phyloP scores from a whole-genome alignment of 1,140 invertebrate genomes.

The Whitmania pigra region DNA sequence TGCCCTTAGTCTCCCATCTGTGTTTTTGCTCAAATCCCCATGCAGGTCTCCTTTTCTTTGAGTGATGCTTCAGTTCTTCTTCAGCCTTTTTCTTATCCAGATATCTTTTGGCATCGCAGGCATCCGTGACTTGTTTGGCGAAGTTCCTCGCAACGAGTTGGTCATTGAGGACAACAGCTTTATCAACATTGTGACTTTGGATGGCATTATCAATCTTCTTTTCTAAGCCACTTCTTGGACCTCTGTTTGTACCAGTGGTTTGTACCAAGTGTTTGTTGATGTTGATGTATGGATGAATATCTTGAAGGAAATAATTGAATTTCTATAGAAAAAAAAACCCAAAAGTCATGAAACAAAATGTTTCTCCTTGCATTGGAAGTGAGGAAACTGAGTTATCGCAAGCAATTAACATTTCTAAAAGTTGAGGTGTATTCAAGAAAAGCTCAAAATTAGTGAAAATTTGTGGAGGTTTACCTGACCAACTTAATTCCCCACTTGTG shows the following conservation, averaged over 20 bases:
- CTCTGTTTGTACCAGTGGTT: conserved; percentile 8
- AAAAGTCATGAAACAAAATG: no score
- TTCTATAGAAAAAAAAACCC: no score
- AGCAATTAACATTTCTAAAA: no score
- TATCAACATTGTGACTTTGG: neutral
- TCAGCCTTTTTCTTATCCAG: conserved; percentile 11
- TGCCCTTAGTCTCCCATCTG: conserved; percentile 18
- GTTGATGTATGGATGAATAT: neutral
- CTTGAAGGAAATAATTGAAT: neutral
- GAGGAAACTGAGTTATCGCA: no score
- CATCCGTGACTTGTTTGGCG: neutral
- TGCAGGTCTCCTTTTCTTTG: neutral
- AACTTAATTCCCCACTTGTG: no score
- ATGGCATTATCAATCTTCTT: conserved; percentile 9
- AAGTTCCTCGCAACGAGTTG: conserved; percentile 1
- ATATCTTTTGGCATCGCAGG: conserved; percentile 14
- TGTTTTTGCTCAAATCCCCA: conserved; percentile 20
- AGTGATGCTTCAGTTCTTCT: neutral
- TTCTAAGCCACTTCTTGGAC: conserved; percentile 7
- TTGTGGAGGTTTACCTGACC: no score
- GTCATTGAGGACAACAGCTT: conserved; percentile 13
- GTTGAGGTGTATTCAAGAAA: no score
- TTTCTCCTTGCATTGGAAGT: no score
- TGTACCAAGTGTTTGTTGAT: neutral
- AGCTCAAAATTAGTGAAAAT: no score